Conservation (phyloP, 2,888 invertebrate genomes). For the Ectropis crepuscularia region DNA sequence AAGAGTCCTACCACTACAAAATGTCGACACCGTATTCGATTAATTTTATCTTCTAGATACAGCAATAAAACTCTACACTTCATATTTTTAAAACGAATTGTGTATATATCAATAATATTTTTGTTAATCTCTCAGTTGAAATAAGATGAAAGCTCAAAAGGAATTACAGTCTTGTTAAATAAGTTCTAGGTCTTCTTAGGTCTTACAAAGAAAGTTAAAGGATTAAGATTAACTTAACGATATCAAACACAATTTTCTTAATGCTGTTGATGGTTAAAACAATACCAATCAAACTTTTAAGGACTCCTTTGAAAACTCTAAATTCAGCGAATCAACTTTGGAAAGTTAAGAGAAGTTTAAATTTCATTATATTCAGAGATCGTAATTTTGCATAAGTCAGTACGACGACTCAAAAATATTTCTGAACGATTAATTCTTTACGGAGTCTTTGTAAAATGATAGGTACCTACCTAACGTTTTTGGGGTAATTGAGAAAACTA, state of each 20-base stretch:
- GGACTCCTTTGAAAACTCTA: conserved; percentile 18
- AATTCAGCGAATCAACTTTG: conserved; percentile 15
- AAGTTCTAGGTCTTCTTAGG: background rate
- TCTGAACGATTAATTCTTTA: background rate
- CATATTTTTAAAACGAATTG: no score
- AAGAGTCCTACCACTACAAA: no score
- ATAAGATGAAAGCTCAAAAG: background rate
- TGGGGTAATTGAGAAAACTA: no score
- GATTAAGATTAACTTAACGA: conserved; percentile 5
- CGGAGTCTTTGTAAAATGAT: no score
- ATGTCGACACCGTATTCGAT: no score
- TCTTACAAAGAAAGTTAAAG: conserved; percentile 2
- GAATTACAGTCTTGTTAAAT: background rate
- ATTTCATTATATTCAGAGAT: conserved; percentile 18
- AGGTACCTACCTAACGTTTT: no score
- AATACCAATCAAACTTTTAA: conserved; percentile 27
- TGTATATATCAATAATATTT: no score
- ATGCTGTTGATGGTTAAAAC: conserved; percentile 20
- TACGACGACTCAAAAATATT: background rate
- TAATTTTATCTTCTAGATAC: no score
- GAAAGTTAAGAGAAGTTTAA: conserved; percentile 14
- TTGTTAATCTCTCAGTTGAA: background rate
- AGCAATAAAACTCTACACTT: no score
- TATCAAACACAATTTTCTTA: conserved; percentile 17
- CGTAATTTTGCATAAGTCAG: conserved; percentile 13